phyloP scores from a whole-genome alignment of 23 tunicate genomes.

The Corella eumyota region DNA sequence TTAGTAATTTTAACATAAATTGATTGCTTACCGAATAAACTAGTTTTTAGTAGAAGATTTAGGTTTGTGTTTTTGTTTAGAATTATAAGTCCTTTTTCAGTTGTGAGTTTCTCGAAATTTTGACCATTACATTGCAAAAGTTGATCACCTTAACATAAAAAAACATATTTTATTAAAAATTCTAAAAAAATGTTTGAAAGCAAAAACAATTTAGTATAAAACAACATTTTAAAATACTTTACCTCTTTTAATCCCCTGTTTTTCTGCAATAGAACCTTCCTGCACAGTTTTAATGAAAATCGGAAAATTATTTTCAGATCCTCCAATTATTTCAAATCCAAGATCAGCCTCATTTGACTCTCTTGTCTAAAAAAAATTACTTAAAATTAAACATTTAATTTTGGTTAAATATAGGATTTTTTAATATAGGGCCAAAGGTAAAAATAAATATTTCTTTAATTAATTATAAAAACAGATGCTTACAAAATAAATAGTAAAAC shows the following conservation, averaged over 20 bases:
- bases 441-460: background rate
- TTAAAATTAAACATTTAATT: too few relatives aligned
- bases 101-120: constrained; percentile 82
- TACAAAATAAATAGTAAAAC: background rate
- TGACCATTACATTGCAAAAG: constrained; percentile 83
- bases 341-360: constrained; percentile 52
- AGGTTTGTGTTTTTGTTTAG: constrained; percentile 74
- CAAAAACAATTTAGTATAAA: background rate
- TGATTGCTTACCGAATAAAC: constrained; percentile 75
- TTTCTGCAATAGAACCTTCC: constrained; percentile 51
- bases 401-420: background rate
- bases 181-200: background rate
- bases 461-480: background rate
- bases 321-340: constrained; percentile 76
- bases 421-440: background rate
- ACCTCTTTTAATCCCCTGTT: constrained; percentile 94
- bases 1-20: too few relatives aligned
- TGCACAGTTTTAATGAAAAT: constrained; percentile 58
- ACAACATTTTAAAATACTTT: background rate
- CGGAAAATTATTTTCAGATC: constrained; percentile 55
- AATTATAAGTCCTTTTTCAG: constrained; percentile 58
- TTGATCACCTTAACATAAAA: constrained; percentile 44
- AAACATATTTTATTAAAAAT: background rate
- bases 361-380: constrained; percentile 54
- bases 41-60: constrained; percentile 45